Base-by-base conservation (phyloP, 2,113 vertebrate species). In the Mungos mungo region DNA sequence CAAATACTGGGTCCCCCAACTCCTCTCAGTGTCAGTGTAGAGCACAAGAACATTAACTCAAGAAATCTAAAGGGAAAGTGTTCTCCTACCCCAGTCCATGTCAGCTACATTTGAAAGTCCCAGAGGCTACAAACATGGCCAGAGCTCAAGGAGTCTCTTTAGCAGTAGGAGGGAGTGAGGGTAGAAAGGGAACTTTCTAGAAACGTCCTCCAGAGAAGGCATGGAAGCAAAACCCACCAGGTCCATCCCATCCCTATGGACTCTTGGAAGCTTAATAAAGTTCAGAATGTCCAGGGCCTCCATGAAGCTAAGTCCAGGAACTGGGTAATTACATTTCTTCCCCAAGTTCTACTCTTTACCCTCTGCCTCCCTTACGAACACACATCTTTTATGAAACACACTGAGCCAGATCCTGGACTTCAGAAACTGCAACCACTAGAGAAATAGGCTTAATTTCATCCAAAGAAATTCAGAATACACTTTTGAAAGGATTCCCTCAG, bases 231-330 rank as follows among this genome's bases (percentile, higher is more conserved):
- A 97, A 52, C 45, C 90, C 45, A 66, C n/a, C 68, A 84, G 63
- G 52, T 66, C 79, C 80, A 88, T 83, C 92, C 92, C 87, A 94
- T 80, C 74, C 89, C 88, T 21, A 8, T 33, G 79, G 69, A 95
- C 92, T 95, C 85, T 93, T 33, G 72, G 38, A 41, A 93, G 69
- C 89, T 95, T 97, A 93, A 95, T 92, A 94, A 97, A 84, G 68
- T 91, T 96, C 90, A 95, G 72, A 91, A 92, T 96, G 80, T 85
- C 77, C 83, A 88, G 85, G 96, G 41, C 74, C 97, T 90, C 92
- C 0, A 0, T 76, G 82, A 95, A 97, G 96, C 94, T 96, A 96
- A 95, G 98, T 45, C 94, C 97, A 98, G 93, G 66, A 95, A 88
- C 90, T 71, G 57, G 52, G 38, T 91, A 72, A 81, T 92, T 90